Conservation (phyloP, 2,888 invertebrate genomes). For the Polymixis flavicincta region DNA sequence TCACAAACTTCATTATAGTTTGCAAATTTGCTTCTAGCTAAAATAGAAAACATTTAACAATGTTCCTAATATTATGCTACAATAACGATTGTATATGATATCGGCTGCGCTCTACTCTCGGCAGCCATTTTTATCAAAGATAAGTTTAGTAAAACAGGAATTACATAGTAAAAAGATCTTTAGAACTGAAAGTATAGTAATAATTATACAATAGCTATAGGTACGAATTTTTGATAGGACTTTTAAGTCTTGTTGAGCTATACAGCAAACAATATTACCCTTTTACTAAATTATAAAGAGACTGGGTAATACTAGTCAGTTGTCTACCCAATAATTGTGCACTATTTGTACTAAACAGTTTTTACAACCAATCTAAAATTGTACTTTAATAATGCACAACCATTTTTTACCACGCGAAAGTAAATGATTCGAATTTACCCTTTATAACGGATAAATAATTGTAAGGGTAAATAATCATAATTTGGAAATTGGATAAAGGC, state of each 20-base stretch:
- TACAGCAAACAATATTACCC: conserved; percentile 28
- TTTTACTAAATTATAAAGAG: conserved; percentile 23
- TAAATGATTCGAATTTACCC: conserved; percentile 32
- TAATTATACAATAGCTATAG: conserved; percentile 42
- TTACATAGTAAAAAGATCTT: conserved; percentile 46
- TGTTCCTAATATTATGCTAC: conserved; percentile 73
- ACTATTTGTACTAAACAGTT: conserved; percentile 62
- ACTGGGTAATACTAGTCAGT: conserved; percentile 29
- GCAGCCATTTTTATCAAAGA: conserved; percentile 66
- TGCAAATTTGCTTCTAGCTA: conserved; percentile 71
- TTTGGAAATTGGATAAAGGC: conserved; percentile 13
- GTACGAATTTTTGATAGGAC: conserved; percentile 24
- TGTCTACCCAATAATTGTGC: conserved; percentile 63
- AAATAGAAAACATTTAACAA: conserved; percentile 80
- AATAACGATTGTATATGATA: conserved; percentile 70
- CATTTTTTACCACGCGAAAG: conserved; percentile 55
- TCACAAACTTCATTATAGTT: conserved; percentile 52
- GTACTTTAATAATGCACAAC: conserved; percentile 72
- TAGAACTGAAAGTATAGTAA: conserved; percentile 48
- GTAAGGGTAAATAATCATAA: conserved; percentile 4
- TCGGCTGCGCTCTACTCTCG: conserved; percentile 40
- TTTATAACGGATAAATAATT: conserved; percentile 18
- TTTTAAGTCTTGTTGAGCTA: conserved; percentile 50
- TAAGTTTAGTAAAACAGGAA: conserved; percentile 57
- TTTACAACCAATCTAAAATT: conserved; percentile 64